Evolutionary conservation across 2,888 invertebrate genomes (phyloP), one percentile per base, ranked within the genome.

Genomic region (Embidobia sp.): DNA sequence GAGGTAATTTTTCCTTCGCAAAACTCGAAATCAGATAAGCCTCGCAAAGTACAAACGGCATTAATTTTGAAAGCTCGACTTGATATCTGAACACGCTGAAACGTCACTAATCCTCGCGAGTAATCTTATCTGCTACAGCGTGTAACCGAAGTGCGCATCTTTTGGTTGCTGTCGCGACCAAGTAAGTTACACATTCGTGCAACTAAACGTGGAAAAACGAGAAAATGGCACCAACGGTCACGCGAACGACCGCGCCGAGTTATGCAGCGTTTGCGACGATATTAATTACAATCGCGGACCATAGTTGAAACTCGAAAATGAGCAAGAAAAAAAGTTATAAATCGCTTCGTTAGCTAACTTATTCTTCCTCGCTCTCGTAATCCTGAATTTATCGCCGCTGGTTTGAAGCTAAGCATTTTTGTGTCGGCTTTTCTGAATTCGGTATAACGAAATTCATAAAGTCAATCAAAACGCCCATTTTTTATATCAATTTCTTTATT

Each of bases 81-180:
- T 63, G 67, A 63, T 75, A 67, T 63, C 75, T 46, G 55, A 57
- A 63, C 44, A 63, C 40, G 67, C 16, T 72, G 42, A 72, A 77
- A 77, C 48, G 55, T 63, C 53, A 55, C 77, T 70, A 76, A 70
- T 59, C 70, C 72, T 61, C 13, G 48, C 49, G 53, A 26, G 61
- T 77, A 72, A 77, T 77, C 77, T 77, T 77, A 77, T 77, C 77
- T 72, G 31, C 26, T 33, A 66, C 59, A 66, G 53, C 59, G 19
- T 77, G 66, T 72, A 66, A 77, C 44, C 72, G 55, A 66, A 66
- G 72, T 53, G 59, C 63, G 57, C 76, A 48, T 48, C 48, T 51
- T 31, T 40, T 29, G 46, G 55, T 59, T 63, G n/a, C n/a, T n/a
- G n/a, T n/a, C 64, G 46, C 55, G 44, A 19, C 11, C 57, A 22